These are phyloP conservation scores for Erpornis zantholeuca DNA, from an alignment of 2,113 vertebrate genomes.

Conservation along the genomic window DNA sequence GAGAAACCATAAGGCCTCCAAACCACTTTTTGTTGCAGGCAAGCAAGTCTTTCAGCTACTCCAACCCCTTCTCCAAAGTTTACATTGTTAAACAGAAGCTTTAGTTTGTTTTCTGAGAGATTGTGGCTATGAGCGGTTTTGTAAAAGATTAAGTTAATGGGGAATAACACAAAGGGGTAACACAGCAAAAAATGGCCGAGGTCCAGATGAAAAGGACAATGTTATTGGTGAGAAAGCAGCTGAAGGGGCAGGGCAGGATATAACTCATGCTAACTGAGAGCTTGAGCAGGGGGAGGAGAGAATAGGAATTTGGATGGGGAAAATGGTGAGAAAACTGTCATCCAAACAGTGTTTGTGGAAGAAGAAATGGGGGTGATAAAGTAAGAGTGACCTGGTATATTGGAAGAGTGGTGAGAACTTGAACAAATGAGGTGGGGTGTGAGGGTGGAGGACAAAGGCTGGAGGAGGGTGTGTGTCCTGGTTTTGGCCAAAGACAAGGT, in stretches of 20 bases:
- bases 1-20: neutral
- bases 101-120: neutral
- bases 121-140: neutral
- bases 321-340: neutral
- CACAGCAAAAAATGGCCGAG: neutral
- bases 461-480: neutral
- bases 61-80: neutral
- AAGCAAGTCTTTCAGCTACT: neutral
- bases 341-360: neutral
- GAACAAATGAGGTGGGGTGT: neutral
- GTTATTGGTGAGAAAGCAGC: neutral
- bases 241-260: neutral
- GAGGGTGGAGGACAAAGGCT: neutral
- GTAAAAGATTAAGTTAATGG: neutral
- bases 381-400: rapidly evolving
- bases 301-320: neutral
- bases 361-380: neutral
- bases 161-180: neutral
- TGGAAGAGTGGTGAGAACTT: neutral
- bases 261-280: neutral
- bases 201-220: neutral
- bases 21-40: neutral
- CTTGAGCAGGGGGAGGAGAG: neutral
- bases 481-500: neutral
- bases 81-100: neutral